phyloP scores from a whole-genome alignment of 2,888 invertebrate species.

The Rhagophthalmus giganteus region DNA sequence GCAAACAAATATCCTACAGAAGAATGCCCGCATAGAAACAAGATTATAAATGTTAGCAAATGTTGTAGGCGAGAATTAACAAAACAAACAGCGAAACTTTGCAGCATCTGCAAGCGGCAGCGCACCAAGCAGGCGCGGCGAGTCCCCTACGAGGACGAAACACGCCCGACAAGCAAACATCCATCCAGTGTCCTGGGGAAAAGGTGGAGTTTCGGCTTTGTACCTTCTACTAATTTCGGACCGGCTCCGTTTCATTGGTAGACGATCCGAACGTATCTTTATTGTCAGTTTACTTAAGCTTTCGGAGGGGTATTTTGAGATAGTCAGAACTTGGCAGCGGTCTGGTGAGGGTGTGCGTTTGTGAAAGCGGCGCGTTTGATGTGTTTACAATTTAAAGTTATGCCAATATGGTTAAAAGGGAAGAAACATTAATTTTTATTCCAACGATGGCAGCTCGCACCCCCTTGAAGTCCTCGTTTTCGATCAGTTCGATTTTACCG shows the following conservation, averaged over 20 bases:
- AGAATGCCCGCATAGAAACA: constrained; percentile 19
- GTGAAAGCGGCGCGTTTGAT: background rate
- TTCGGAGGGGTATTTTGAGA: background rate
- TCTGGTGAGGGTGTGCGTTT: constrained; percentile 7
- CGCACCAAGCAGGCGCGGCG: constrained; percentile 24
- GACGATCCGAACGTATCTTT: constrained; percentile 3
- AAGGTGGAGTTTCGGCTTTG: constrained; percentile 16
- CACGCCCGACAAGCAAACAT: constrained; percentile 14
- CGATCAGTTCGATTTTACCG: constrained; percentile 78
- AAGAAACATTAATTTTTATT: constrained; percentile 55
- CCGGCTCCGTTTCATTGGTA: constrained; percentile 6
- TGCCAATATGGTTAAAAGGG: constrained; percentile 60
- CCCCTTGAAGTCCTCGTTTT: constrained; percentile 74
- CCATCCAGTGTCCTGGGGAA: constrained; percentile 17
- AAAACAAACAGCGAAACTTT: constrained; percentile 46
- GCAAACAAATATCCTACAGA: no score
- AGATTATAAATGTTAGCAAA: constrained; percentile 43
- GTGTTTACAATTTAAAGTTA: constrained; percentile 12
- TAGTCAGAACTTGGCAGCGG: constrained; percentile 17
- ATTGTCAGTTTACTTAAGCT: constrained; percentile 13
- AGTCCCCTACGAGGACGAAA: constrained; percentile 6
- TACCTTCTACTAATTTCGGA: background rate
- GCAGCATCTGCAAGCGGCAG: constrained; percentile 18
- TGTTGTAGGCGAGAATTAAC: constrained; percentile 45
- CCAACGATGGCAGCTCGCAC: constrained; percentile 57